Base-by-base conservation (phyloP, 2,888 invertebrate species). In the Timema cristinae region DNA sequence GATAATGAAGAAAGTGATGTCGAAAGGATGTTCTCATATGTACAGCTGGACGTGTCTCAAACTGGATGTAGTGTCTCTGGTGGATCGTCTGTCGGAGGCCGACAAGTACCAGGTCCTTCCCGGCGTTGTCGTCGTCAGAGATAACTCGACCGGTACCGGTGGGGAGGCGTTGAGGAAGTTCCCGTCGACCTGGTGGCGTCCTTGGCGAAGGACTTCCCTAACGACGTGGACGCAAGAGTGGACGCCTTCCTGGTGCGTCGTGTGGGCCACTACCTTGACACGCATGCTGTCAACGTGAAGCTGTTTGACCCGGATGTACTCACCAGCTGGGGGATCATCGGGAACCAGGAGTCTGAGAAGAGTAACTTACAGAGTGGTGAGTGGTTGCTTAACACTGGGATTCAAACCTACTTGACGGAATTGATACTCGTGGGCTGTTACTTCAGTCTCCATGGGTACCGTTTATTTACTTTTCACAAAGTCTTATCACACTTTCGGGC, bases 11-110 rank as follows among this genome's bases (percentile, higher is more conserved):
- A 70, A 72, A 48, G 68, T 69, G 0, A 49, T 73, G 61, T 67
- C 67, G 32, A 73, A 73, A 54, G 68, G 68, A 63, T 90, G 90
- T 80, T 84, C 84, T 56, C 85, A 84, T 48, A 82, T 84, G 0
- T 88, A 90, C 78, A 91, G 89, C 79, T 85, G 90, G 48, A 91
- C 91, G 79, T 94, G 94, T 79, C 82, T 93, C 56, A 94, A 93
- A 79, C 83, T 93, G 74, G 92, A 93, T 78, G 87, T 91, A 66
- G 87, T 92, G 2, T 90, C 90, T 6, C 88, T 93, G 78, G 85
- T 94, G 75, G 93, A 93, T 79, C 88, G 89, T 67, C 79, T 93
- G 51, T 88, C 90, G 76, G 90, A 90, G 79, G 87, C 89, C 77
- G 89, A 91, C 80, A 76, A 75, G 50, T 85, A 91, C 7, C 86